Conservation (phyloP, 2,888 invertebrate species). For the Perithous albicinctus region DNA sequence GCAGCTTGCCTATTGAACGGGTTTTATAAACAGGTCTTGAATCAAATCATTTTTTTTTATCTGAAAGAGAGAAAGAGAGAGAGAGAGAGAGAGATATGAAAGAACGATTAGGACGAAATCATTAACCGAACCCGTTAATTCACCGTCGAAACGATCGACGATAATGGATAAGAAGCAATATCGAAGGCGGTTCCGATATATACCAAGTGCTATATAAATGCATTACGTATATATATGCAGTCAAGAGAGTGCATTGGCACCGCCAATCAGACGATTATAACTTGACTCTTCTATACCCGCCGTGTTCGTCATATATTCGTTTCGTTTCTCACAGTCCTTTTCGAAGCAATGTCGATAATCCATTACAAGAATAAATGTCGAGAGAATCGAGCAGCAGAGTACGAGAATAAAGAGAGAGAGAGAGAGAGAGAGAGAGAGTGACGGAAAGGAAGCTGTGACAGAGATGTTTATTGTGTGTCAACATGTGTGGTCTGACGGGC, state of each 20-base stretch:
- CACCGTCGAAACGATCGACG: slow-evolving; percentile 23
- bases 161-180: slow-evolving; percentile 22
- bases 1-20: slow-evolving; percentile 16
- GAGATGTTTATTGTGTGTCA: no score
- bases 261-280: slow-evolving; percentile 7
- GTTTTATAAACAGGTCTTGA: slow-evolving; percentile 24
- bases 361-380: background rate
- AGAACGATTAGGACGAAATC: slow-evolving; percentile 39
- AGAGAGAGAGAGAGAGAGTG: no score
- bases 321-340: background rate
- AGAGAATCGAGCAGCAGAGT: background rate
- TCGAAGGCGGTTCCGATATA: background rate
- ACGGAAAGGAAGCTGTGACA: no score
- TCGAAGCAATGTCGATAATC: background rate
- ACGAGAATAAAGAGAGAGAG: no score
- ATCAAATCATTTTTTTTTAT: background rate
- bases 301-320: no score
- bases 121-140: slow-evolving; percentile 50
- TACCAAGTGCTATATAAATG: background rate
- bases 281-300: no score
- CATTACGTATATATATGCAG: slow-evolving; percentile 6
- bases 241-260: background rate
- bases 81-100: no score
- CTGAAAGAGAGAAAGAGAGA: background rate
- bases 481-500: no score